Evolutionary conservation across 1,140 invertebrate genomes (phyloP).

Genomic region (Limonius californicus): DNA sequence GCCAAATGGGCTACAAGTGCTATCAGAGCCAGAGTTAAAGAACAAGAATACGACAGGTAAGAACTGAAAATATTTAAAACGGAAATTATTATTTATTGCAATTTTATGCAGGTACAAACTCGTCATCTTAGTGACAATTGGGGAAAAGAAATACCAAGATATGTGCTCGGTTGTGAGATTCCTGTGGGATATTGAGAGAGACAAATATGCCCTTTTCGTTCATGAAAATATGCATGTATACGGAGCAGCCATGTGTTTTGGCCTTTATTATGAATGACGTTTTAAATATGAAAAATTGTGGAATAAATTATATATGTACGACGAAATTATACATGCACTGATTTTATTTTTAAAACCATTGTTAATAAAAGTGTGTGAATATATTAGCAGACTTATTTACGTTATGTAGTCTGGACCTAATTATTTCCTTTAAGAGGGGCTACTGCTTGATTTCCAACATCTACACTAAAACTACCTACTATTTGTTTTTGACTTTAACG

Average conservation of each 20-base stretch:
- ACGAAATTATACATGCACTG: too few species aligned
- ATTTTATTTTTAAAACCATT: too few species aligned
- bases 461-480: too few species aligned
- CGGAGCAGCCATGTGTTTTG: conserved; percentile 54
- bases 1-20: conserved; percentile 46
- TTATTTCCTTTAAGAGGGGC: too few species aligned
- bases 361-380: too few species aligned
- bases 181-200: conserved; percentile 57
- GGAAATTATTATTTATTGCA: neutral
- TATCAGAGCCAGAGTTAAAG: conserved; percentile 48
- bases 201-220: conserved; percentile 51
- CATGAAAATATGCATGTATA: conserved; percentile 55
- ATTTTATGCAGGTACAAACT: conserved; percentile 55
- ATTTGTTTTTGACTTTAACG: too few species aligned
- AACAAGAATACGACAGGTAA: conserved; percentile 52
- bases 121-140: conserved; percentile 54
- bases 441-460: too few species aligned
- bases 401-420: too few species aligned
- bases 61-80: neutral
- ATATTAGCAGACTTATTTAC: too few species aligned
- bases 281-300: too few species aligned
- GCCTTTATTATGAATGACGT: conserved; percentile 56
- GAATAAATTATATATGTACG: too few species aligned
- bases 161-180: conserved; percentile 52
- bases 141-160: conserved; percentile 55